These are phyloP conservation scores for Passerina amoena DNA, from an alignment of 2,113 vertebrate species.

Conservation along the genomic window DNA sequence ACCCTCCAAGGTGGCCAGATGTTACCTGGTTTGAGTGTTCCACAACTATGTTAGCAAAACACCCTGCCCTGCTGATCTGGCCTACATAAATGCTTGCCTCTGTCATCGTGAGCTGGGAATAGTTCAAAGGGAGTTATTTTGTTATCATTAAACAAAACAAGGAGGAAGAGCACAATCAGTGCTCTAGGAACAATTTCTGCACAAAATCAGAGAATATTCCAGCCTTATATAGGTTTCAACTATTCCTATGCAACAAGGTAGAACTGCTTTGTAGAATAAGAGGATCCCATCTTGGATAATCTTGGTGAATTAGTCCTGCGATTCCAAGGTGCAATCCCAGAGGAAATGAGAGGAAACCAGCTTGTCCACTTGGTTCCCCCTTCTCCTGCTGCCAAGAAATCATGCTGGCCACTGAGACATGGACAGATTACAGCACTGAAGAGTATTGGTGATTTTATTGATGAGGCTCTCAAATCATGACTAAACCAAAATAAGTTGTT, in stretches of 20 bases:
- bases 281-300: not conserved
- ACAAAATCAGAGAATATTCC: not conserved
- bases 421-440: slow-evolving; percentile 49
- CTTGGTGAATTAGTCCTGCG: slow-evolving; percentile 6
- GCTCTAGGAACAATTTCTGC: not conserved
- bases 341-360: not conserved
- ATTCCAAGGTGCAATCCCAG: not conserved
- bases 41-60: not conserved
- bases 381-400: not conserved
- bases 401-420: not conserved
- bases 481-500: slow-evolving; percentile 69
- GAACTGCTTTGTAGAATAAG: not conserved
- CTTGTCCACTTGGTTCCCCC: not conserved
- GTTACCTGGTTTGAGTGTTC: not conserved
- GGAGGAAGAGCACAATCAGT: not conserved
- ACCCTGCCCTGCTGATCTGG: not conserved
- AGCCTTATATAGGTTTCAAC: not conserved
- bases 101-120: not conserved
- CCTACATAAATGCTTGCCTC: not conserved
- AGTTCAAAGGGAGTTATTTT: not conserved
- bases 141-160: not conserved
- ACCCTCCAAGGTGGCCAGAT: not conserved
- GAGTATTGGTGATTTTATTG: slow-evolving; percentile 71
- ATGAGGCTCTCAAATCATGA: slow-evolving; percentile 71
- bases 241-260: not conserved